These are phyloP conservation scores for Diploscapter pachys DNA, from an alignment of 1,140 invertebrate genomes.

Conservation along the genomic window DNA sequence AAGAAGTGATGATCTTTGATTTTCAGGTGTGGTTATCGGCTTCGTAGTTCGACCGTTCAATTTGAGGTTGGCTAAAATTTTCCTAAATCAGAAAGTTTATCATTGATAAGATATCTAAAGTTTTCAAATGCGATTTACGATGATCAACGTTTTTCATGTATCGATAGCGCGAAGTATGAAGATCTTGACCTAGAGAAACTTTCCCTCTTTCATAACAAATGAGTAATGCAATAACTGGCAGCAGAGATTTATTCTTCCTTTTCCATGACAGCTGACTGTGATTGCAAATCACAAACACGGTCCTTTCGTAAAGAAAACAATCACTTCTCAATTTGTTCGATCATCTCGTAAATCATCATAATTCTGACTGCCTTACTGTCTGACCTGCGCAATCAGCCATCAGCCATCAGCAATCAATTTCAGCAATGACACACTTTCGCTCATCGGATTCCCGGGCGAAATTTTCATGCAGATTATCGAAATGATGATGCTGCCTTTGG, in stretches of 20 bases:
- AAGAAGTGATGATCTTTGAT: too few species aligned
- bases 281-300: too few species aligned
- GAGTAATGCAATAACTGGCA: too few species aligned
- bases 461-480: constrained; percentile 82
- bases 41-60: constrained; percentile 62
- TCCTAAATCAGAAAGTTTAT: background rate
- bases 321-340: constrained; percentile 71
- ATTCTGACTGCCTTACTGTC: too few species aligned
- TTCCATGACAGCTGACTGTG: too few species aligned
- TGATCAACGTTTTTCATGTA: too few species aligned
- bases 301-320: background rate
- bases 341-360: constrained; percentile 35
- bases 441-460: constrained; percentile 85
- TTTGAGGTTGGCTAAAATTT: constrained; percentile 44
- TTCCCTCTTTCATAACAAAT: too few species aligned
- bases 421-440: constrained; percentile 71
- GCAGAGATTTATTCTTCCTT: background rate
- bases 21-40: constrained; percentile 71
- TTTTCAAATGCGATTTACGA: background rate
- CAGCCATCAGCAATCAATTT: constrained; percentile 62
- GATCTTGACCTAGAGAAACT: too few species aligned
- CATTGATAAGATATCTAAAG: background rate
- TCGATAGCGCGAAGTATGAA: too few species aligned
- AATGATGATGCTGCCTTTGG: constrained; percentile 80
- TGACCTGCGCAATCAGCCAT: too few species aligned